phyloP scores from a whole-genome alignment of 2,888 invertebrate genomes.

The Xiphydria camelus region DNA sequence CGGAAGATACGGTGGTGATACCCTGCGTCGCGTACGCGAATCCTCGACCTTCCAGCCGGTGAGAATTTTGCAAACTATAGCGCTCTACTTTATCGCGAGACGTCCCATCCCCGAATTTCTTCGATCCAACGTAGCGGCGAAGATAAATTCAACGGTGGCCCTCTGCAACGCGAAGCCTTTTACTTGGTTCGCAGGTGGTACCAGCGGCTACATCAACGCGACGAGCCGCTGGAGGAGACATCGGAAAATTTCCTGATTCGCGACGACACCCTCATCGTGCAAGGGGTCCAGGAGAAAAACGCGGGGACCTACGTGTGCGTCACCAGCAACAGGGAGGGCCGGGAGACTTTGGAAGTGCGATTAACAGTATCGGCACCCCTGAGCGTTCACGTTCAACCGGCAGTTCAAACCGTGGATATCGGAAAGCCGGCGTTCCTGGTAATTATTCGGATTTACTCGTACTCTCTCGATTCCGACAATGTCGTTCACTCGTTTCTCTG shows the following conservation, averaged over 20 bases:
- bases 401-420: conserved; percentile 58
- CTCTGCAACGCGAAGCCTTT: neutral
- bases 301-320: conserved; percentile 62
- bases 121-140: neutral
- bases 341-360: conserved; percentile 62
- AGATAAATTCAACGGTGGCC: neutral
- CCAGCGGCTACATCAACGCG: conserved; percentile 58
- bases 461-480: no score
- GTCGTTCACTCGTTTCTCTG: no score
- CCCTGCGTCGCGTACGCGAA: conserved; percentile 68
- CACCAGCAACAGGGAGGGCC: conserved; percentile 62
- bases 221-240: conserved; percentile 59
- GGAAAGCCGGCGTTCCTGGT: conserved; percentile 60
- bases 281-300: conserved; percentile 59
- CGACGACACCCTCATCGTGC: conserved; percentile 61
- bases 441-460: no score
- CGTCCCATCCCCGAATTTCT: no score
- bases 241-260: conserved; percentile 59
- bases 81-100: conserved; percentile 5
- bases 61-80: neutral
- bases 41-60: conserved; percentile 63
- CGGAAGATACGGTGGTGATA: conserved; percentile 63
- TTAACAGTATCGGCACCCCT: conserved; percentile 57
- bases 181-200: conserved; percentile 56
- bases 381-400: conserved; percentile 55